A percentile compares a stretch with the other conserved stretches of the same genome.
phyloP scores from a whole-genome alignment of 2,797 vertebrate species.

The Sebastes nivosus region DNA sequence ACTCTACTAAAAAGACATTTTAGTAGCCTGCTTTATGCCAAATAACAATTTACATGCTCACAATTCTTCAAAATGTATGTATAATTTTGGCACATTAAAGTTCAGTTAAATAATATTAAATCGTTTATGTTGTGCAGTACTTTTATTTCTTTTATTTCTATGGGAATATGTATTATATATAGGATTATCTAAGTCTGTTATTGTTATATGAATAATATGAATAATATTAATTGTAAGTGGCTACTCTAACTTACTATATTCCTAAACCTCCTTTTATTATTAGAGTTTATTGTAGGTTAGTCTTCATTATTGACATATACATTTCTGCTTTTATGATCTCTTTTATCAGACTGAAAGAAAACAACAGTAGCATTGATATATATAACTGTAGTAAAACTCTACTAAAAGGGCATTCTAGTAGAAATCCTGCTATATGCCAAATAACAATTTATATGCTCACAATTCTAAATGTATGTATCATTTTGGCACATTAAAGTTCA shows the following conservation, averaged over 20 bases:
- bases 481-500: not conserved
- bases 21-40: too few species aligned
- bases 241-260: too few species aligned
- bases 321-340: too few species aligned
- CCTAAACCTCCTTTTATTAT: too few species aligned
- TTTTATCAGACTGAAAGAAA: too few species aligned
- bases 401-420: not conserved
- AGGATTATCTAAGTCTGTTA: too few species aligned
- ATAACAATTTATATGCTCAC: not conserved
- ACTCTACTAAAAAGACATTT: too few species aligned
- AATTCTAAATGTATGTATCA: not conserved
- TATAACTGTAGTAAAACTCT: not conserved
- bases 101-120: not conserved
- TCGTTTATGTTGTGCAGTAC: not conserved
- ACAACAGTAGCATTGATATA: too few species aligned
- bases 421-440: not conserved
- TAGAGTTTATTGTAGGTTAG: too few species aligned
- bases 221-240: too few species aligned
- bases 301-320: too few species aligned
- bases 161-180: not conserved
- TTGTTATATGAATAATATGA: too few species aligned
- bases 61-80: not conserved
- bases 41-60: not conserved
- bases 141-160: not conserved
- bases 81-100: not conserved